These are phyloP conservation scores for Python bivittatus DNA, from an alignment of 2,113 vertebrate genomes.

Conservation along the genomic window DNA sequence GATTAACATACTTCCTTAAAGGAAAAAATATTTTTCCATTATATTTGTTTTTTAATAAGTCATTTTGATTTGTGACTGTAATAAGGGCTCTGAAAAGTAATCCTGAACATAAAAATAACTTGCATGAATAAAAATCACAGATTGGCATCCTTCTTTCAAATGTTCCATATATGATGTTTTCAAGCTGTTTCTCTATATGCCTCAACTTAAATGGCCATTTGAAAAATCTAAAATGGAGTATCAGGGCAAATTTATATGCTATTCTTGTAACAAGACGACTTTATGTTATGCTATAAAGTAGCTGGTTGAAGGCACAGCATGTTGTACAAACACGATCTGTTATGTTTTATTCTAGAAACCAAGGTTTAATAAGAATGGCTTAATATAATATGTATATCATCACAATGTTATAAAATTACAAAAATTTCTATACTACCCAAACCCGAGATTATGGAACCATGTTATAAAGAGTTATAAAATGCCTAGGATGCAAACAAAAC, in stretches of 20 bases:
- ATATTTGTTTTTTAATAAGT: slow-evolving; percentile 64
- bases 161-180: slow-evolving; percentile 18
- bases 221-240: slow-evolving; percentile 37
- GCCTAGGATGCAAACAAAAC: slow-evolving; percentile 1
- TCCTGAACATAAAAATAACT: slow-evolving; percentile 46
- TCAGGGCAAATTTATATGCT: slow-evolving; percentile 40
- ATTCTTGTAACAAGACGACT: slow-evolving; percentile 39
- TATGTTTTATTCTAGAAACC: not conserved
- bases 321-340: not conserved
- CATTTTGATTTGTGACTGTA: slow-evolving; percentile 58
- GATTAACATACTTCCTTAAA: slow-evolving; percentile 63
- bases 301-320: not conserved
- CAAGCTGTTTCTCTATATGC: slow-evolving; percentile 41
- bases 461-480: slow-evolving; percentile 33
- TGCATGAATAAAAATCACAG: slow-evolving; percentile 54
- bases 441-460: slow-evolving; percentile 16
- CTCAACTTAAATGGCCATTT: not conserved
- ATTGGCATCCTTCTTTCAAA: slow-evolving; percentile 53
- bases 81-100: slow-evolving; percentile 47
- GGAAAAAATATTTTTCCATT: slow-evolving; percentile 57
- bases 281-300: not conserved
- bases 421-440: slow-evolving; percentile 16
- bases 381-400: slow-evolving; percentile 11
- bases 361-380: not conserved
- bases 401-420: slow-evolving; percentile 22